A percentile compares a stretch with the other conserved stretches of the same genome.
Evolutionary conservation across 2,113 vertebrate species (phyloP).

Genomic region (Cinclus cinclus): DNA sequence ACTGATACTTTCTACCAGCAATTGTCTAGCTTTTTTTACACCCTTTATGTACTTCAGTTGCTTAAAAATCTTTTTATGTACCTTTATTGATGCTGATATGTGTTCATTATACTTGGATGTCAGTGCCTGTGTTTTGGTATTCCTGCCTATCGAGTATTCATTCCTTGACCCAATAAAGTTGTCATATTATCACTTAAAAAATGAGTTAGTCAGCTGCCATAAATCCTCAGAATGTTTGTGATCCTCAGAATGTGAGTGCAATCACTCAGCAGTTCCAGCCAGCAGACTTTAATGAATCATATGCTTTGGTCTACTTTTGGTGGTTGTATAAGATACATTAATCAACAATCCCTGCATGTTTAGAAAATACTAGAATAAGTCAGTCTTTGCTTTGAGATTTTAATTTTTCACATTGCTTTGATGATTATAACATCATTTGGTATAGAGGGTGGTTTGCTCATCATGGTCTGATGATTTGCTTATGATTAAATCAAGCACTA

Average conservation of each 20-base stretch:
- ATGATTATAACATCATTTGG: conserved; percentile 5
- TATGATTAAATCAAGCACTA: conserved; percentile 17
- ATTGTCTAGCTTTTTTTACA: neutral
- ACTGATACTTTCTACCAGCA: neutral
- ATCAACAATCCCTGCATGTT: neutral
- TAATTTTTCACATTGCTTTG: neutral
- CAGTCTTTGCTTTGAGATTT: neutral
- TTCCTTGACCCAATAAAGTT: neutral
- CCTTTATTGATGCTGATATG: neutral
- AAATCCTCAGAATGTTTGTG: neutral
- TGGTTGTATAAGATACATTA: neutral
- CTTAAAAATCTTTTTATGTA: neutral
- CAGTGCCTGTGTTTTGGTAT: neutral
- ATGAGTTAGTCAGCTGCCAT: neutral
- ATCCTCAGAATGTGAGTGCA: neutral
- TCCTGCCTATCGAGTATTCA: neutral
- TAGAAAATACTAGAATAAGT: neutral
- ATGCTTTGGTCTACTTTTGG: neutral
- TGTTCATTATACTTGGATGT: neutral
- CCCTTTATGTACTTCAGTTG: neutral
- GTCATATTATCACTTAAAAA: neutral
- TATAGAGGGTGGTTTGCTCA: neutral
- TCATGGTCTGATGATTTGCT: conserved; percentile 4
- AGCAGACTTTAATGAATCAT: neutral
- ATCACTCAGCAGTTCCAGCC: neutral